phyloP scores from a whole-genome alignment of 2,888 invertebrate genomes.

The Syritta pipiens region DNA sequence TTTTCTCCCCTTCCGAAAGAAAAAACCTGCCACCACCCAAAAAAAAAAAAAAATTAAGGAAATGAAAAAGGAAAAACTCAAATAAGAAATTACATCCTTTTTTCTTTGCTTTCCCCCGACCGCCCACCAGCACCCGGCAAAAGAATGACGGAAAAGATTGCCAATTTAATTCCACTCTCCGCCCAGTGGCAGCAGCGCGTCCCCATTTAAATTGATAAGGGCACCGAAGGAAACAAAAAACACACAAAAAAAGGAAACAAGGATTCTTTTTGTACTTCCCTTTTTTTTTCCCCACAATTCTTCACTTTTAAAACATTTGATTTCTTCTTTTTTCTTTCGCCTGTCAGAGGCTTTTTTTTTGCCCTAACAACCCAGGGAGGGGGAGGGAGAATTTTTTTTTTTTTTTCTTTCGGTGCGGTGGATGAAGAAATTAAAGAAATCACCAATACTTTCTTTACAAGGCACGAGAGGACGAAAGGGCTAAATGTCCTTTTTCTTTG shows the following conservation, averaged over 20 bases:
- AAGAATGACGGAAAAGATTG: slow-evolving; percentile 52
- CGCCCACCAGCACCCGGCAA: background rate
- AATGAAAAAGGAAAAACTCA: no score
- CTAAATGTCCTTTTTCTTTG: slow-evolving; percentile 11
- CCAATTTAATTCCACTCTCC: slow-evolving; percentile 35
- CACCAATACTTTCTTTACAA: slow-evolving; percentile 23
- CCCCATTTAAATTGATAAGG: slow-evolving; percentile 42
- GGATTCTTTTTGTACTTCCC: slow-evolving; percentile 44
- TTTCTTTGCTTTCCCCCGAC: background rate
- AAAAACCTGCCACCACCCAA: background rate
- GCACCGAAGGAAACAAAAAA: background rate
- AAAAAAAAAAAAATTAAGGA: background rate
- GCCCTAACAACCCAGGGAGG: background rate
- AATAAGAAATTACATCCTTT: slow-evolving; percentile 10
- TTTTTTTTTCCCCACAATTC: no score
- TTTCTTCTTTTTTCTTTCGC: slow-evolving; percentile 7
- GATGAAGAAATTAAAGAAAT: slow-evolving; percentile 47
- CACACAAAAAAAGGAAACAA: slow-evolving; percentile 25
- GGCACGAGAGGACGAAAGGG: slow-evolving; percentile 29
- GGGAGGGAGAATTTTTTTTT: slow-evolving; percentile 19
- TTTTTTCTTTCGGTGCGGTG: no score
- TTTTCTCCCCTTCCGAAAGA: background rate
- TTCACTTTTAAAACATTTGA: slow-evolving; percentile 49
- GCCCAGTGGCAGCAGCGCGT: background rate
- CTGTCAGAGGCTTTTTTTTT: slow-evolving; percentile 26